A percentile compares a stretch with the other conserved stretches of the same genome.
Evolutionary conservation across 2,113 vertebrate species (phyloP).

Genomic region (Rhodinocichla rosea): DNA sequence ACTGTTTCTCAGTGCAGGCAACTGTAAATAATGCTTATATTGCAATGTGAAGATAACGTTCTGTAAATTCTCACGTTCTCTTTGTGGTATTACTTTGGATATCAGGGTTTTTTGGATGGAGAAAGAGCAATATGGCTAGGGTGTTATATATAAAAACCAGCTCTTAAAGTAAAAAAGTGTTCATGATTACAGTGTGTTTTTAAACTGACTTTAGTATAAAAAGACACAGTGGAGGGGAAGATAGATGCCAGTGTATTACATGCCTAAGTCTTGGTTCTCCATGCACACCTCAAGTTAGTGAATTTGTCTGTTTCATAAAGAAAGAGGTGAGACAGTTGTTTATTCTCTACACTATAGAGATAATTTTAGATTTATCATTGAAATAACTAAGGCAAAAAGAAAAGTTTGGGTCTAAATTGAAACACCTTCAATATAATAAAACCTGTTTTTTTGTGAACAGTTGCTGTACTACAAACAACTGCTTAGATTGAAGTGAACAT

Average conservation of each 20-base stretch:
- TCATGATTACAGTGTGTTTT: rapidly evolving
- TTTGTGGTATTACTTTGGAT: neutral
- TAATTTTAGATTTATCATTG: neutral
- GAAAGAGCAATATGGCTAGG: neutral
- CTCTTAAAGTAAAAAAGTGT: neutral
- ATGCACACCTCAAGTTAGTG: neutral
- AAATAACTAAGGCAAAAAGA: neutral
- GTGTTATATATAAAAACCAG: neutral
- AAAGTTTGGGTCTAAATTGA: neutral
- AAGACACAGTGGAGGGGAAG: neutral
- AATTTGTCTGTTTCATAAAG: neutral
- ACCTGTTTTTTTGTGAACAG: neutral
- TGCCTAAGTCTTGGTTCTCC: neutral
- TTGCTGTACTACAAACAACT: neutral
- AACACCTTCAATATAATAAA: neutral
- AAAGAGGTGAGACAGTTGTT: neutral
- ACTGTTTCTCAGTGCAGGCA: neutral
- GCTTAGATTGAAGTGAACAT: neutral
- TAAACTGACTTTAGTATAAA: neutral
- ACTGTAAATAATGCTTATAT: neutral
- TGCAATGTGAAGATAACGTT: neutral
- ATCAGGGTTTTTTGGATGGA: neutral
- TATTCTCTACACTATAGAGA: neutral
- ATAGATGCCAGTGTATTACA: neutral
- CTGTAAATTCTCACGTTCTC: neutral